These are phyloP conservation scores for Beris morrisii DNA, from an alignment of 2,888 invertebrate species.

Conservation along the genomic window DNA sequence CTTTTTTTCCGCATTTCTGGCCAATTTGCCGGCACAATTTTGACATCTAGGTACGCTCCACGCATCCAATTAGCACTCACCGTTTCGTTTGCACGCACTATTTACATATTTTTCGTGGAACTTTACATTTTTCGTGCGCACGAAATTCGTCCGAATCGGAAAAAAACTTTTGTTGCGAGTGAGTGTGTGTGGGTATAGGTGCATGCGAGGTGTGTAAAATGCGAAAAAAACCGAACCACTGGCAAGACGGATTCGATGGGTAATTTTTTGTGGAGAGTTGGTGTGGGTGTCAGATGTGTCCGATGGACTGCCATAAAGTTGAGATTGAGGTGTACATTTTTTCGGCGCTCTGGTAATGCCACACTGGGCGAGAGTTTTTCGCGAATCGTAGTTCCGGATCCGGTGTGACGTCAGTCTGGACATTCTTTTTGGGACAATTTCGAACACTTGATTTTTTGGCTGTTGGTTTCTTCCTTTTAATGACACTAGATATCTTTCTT, in stretches of 20 bases:
- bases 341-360: too few relatives aligned
- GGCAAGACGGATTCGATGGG: too few relatives aligned
- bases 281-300: not conserved
- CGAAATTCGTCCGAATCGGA: slow-evolving; percentile 30
- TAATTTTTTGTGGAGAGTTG: slow-evolving; percentile 4
- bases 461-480: not conserved
- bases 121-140: slow-evolving; percentile 34
- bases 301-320: too few relatives aligned
- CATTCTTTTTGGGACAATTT: not conserved
- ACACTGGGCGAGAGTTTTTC: too few relatives aligned
- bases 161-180: not conserved
- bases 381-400: too few relatives aligned
- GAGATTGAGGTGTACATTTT: too few relatives aligned
- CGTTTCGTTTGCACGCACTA: slow-evolving; percentile 33
- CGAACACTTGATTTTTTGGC: not conserved
- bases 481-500: not conserved
- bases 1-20: slow-evolving; percentile 1
- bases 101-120: slow-evolving; percentile 22
- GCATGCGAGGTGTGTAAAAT: slow-evolving; percentile 1
- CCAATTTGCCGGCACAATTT: not conserved
- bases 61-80: slow-evolving; percentile 25
- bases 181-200: too few relatives aligned
- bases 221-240: slow-evolving; percentile 1
- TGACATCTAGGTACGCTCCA: not conserved
- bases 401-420: too few relatives aligned